phyloP scores from a whole-genome alignment of 2,888 invertebrate species.

The Acleris cristana region DNA sequence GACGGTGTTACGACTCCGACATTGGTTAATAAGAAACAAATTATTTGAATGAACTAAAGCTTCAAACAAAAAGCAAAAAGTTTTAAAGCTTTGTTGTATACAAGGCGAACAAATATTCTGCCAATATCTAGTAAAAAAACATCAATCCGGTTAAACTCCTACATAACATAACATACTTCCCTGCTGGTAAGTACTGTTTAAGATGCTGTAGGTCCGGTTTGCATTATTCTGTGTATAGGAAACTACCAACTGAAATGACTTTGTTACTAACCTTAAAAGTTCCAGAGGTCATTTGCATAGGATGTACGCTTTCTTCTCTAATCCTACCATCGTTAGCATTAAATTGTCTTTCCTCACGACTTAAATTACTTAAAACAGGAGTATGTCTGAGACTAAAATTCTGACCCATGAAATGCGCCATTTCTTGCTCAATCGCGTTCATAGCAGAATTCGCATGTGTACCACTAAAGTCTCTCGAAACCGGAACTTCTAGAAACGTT shows the following conservation, averaged over 20 bases:
- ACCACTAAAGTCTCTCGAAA: slow-evolving; percentile 62
- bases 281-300: slow-evolving; percentile 50
- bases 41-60: too few relatives aligned
- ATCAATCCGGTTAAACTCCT: too few relatives aligned
- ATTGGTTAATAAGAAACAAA: too few relatives aligned
- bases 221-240: neutral
- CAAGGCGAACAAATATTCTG: too few relatives aligned
- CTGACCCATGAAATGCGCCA: slow-evolving; percentile 67
- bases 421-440: slow-evolving; percentile 70
- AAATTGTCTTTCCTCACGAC: slow-evolving; percentile 36
- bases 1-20: too few relatives aligned
- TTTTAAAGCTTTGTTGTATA: too few relatives aligned
- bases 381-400: slow-evolving; percentile 58
- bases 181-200: too few relatives aligned
- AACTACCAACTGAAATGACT: neutral
- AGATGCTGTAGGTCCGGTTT: neutral
- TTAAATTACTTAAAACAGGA: slow-evolving; percentile 46
- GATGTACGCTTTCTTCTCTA: slow-evolving; percentile 43
- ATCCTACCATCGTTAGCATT: slow-evolving; percentile 36
- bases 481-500: slow-evolving; percentile 55
- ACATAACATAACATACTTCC: too few relatives aligned
- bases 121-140: too few relatives aligned
- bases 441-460: slow-evolving; percentile 59
- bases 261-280: slow-evolving; percentile 54
- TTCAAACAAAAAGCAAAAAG: too few relatives aligned